Base-by-base conservation (phyloP, 2,797 vertebrate genomes). In the Ptychadena robeensis region DNA sequence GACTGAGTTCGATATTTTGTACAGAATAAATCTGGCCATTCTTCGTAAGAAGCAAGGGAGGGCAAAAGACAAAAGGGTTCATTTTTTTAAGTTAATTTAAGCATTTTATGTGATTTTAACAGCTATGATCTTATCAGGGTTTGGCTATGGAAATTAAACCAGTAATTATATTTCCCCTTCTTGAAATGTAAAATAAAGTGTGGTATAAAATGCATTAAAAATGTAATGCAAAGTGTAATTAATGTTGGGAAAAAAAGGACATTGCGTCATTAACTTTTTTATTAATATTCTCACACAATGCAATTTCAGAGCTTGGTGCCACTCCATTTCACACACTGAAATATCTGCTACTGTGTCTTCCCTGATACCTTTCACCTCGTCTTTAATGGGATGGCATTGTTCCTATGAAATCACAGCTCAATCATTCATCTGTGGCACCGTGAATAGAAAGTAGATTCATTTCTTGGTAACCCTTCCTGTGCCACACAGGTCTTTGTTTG, bases 261-360 rank as follows among this genome's bases (percentile, higher is more conserved):
- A 90, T 91, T 91, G 90, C 89, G 88, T 91, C 90, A 91, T 91
- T 91, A 91, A 91, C 90, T 91, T 91, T 91, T 91, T 91, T 91
- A 91, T 91, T 91, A 91, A 91, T 91, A 91, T 91, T 91, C 90
- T 91, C 89, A 90, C 3, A 80, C 88, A 90, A 89, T 88, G 90
- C 90, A 90, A 91, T 91, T 91, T 90, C 90, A 89, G 89, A 91
- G 88, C 90, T 91, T 87, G 86, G 90, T 91, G 89, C 90, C 90
- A 91, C 88, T 91, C 89, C 90, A 91, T 91, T 91, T 91, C 89
- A 90, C 87, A 87, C 87, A 90, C 89, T 90, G 89, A 91, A 91
- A 90, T 90, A 91, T 90, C 90, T 91, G 88, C 90, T 86, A 87
- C 89, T 90, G 86, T 87, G 89, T 91, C 90, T 89, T 88, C 87